Base-by-base conservation (phyloP, 2,888 invertebrate genomes). In the Ametastegia equiseti region DNA sequence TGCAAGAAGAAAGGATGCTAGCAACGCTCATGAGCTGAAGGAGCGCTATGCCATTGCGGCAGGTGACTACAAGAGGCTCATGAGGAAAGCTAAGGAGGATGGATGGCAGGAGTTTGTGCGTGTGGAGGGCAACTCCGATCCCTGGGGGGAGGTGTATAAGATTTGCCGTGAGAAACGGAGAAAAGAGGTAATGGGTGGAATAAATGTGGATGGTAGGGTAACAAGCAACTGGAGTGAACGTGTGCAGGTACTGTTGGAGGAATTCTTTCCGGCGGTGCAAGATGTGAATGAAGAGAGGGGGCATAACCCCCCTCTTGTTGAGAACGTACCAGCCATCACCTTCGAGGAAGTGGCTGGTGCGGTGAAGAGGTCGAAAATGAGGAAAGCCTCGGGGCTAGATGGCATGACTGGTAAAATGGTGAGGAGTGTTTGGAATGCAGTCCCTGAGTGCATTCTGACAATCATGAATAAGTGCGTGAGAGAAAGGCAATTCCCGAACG, bases 101-200 rank as follows among this genome's bases (percentile, higher is more conserved):
- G 93, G 93, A 93, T 93, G 94, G 93, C 92, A 93, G 93, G 93
- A 93, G 93, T 93, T 94, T 93, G 93, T 93, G 94, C 94, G 92
- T 92, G 93, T 93, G 93, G 93, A 93, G 93, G 93, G 93, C n/a
- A 60, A 60, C 23, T 27, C 57, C 13, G 67, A 67, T 4, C 36
- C 67, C 33, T 67, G 67, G 67, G 67, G 67, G 1, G 67, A 39
- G 9, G 39, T 67, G 1, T 36, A 67, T 13, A 67, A 36, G 36
- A n/a, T 13, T 2, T 36, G 27, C 13, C 15, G 67, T 1, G 0
- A n/a, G 6, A 67, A 67, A 36, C 33, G 33, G 19, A 36, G 15
- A 2, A 19, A 1, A 36, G 67, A 39, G 7, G 36, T 39, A 13
- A 36, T 19, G 15, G n/a, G 67, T 1, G 67, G 39, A 19, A 39